These are phyloP conservation scores for Acipenser oxyrinchus DNA, from an alignment of 2,797 vertebrate genomes.

Conservation along the genomic window DNA sequence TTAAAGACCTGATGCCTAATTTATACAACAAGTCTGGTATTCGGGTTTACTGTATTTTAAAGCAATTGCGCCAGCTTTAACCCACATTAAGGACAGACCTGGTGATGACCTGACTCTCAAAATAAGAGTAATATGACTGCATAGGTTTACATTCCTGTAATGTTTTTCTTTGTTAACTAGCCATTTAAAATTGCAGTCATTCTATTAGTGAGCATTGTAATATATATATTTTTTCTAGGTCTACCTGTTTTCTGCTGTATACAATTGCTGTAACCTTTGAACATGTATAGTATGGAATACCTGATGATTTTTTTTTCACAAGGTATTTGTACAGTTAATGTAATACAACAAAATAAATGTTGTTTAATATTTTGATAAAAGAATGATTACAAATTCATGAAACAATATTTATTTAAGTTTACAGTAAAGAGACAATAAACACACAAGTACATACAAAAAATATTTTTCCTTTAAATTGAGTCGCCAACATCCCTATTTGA, in stretches of 20 bases:
- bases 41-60: too few relatives aligned
- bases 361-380: slow-evolving; percentile 21
- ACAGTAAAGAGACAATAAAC: neutral
- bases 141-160: too few relatives aligned
- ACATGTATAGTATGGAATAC: neutral
- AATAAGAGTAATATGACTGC: too few relatives aligned
- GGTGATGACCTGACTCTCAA: too few relatives aligned
- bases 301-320: neutral
- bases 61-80: too few relatives aligned
- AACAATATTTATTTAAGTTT: neutral
- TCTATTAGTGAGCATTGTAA: slow-evolving; percentile 3
- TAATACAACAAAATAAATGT: slow-evolving; percentile 44
- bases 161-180: too few relatives aligned
- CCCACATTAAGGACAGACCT: too few relatives aligned
- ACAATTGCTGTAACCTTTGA: slow-evolving; percentile 19
- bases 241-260: slow-evolving; percentile 18
- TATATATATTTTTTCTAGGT: too few relatives aligned
- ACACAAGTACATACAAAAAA: slow-evolving; percentile 27
- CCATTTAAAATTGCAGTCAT: slow-evolving; percentile 24
- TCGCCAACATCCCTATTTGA: slow-evolving; percentile 35
- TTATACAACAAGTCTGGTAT: too few relatives aligned
- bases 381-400: neutral
- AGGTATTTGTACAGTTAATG: slow-evolving; percentile 10
- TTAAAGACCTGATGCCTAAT: neutral
- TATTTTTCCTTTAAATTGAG: slow-evolving; percentile 34